Base-by-base conservation (phyloP, 2,888 invertebrate species). In the Smittia sp. region DNA sequence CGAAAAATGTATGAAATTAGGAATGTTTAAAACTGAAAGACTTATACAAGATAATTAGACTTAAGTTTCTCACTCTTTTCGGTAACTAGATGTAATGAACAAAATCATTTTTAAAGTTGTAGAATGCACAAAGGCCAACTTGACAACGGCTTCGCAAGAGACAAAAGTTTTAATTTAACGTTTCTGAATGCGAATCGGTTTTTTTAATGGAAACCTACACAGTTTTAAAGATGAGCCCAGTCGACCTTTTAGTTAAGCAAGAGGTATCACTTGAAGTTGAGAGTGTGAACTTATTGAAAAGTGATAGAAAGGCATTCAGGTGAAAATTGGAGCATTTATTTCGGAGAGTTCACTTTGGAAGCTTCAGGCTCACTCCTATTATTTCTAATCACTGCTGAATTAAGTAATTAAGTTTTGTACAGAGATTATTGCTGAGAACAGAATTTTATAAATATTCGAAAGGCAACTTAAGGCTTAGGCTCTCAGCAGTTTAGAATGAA, bases 21-120 rank as follows among this genome's bases (percentile, higher is more conserved):
- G 46, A 58, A 58, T 58, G 22, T 58, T 58, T 58, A 58, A 58
- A 58, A 58, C 58, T 13, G 58, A 58, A 58, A 58, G 58, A 58
- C 58, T 58, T 58, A 58, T 58, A 58, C 58, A 58, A 20, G 4
- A 58, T 58, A 58, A 22, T 18, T 58, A 58, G 58, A 13, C 58
- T 58, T 58, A 20, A 58, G 22, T 20, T 22, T 58, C 58, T 58
- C 58, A 58, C 13, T 58, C 22, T 22, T 58, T 22, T 58, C 22
- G 58, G 3, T 22, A 22, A 58, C 2, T 46, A 46, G 15, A 32
- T 32, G 32, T 32, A 32, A 46, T 46, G 46, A 46, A 11, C 46
- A 46, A 46, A 46, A 3, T 46, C 13, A 46, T 46, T 46, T 46
- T 46, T 11, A 46, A 46, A 46, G 32, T 32, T 32, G 3, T 32